A percentile compares a stretch with the other conserved stretches of the same genome.
Evolutionary conservation across 2,888 invertebrate genomes (phyloP).

Genomic region (Drosophila nr. perissopoda): DNA sequence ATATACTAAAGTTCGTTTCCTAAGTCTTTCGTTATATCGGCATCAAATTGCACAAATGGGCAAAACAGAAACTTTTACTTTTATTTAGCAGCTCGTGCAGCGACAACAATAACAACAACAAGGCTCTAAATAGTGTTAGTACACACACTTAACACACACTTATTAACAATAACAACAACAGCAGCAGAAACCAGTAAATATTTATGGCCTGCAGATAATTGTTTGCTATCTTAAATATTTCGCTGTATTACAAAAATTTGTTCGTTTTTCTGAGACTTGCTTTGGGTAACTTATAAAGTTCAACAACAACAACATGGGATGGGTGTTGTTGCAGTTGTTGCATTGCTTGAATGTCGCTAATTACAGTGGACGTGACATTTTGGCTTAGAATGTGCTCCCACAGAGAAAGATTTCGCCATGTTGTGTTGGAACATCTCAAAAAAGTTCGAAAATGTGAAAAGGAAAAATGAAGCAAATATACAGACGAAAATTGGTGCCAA

Average conservation of each 20-base stretch:
- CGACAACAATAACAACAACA: constrained; percentile 10
- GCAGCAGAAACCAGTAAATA: constrained; percentile 24
- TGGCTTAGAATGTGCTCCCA: constrained; percentile 33
- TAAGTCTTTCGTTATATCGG: constrained; percentile 70
- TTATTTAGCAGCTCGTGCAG: constrained; percentile 47
- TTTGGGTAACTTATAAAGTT: constrained; percentile 23
- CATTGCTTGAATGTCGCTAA: constrained; percentile 33
- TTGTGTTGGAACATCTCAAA: neutral
- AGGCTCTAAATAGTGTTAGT: neutral
- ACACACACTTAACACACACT: constrained; percentile 7
- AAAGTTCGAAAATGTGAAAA: constrained; percentile 6
- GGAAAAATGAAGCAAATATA: constrained; percentile 12
- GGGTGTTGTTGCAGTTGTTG: constrained; percentile 32
- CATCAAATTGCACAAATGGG: constrained; percentile 55
- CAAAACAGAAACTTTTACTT: constrained; percentile 58
- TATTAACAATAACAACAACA: constrained; percentile 16
- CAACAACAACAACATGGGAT: constrained; percentile 15
- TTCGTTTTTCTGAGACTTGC: constrained; percentile 1
- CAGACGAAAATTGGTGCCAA: constrained; percentile 65
- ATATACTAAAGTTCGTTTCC: constrained; percentile 73
- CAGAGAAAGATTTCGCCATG: constrained; percentile 29
- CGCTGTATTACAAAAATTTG: constrained; percentile 22
- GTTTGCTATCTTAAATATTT: constrained; percentile 64
- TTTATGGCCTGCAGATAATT: constrained; percentile 57
- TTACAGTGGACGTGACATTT: constrained; percentile 34